Conservation (phyloP, 1,140 invertebrate species). For the Polyergus mexicanus region DNA sequence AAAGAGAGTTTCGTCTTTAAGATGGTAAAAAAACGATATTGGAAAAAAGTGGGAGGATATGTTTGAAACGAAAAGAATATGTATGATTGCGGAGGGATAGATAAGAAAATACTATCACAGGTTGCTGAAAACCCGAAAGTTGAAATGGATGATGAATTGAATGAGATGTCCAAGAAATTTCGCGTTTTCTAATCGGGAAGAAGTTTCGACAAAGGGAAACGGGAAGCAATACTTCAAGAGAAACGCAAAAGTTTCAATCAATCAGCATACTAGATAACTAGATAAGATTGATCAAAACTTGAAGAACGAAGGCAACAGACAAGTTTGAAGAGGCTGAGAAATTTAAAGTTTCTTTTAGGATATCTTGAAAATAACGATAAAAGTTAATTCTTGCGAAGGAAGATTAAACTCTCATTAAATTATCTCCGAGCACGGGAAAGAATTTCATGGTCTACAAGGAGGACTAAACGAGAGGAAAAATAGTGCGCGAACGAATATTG, state of each 20-base stretch:
- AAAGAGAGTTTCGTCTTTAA: conserved; percentile 19
- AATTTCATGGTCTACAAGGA: neutral
- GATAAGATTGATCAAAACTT: neutral
- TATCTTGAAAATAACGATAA: neutral
- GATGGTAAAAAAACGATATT: neutral
- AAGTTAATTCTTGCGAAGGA: conserved; percentile 23
- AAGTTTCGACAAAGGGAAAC: neutral
- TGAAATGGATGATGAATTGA: neutral
- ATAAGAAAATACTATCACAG: neutral
- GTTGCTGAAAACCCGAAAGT: neutral
- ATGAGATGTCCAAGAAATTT: conserved; percentile 17
- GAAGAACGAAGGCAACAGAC: neutral
- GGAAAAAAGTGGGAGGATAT: neutral
- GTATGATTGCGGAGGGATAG: neutral
- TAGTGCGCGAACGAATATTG: conserved; percentile 53
- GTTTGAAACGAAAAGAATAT: conserved; percentile 27
- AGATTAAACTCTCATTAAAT: conserved; percentile 36
- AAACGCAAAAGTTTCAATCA: neutral
- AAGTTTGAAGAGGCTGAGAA: conserved; percentile 17
- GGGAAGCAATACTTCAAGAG: neutral
- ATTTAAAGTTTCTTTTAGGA: conserved; percentile 18
- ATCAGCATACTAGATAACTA: neutral
- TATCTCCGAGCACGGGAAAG: neutral
- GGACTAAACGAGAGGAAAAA: conserved; percentile 21
- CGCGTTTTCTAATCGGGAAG: conserved; percentile 15